Conservation (phyloP, 1,140 invertebrate genomes). For the Calephelis virginiensis region DNA sequence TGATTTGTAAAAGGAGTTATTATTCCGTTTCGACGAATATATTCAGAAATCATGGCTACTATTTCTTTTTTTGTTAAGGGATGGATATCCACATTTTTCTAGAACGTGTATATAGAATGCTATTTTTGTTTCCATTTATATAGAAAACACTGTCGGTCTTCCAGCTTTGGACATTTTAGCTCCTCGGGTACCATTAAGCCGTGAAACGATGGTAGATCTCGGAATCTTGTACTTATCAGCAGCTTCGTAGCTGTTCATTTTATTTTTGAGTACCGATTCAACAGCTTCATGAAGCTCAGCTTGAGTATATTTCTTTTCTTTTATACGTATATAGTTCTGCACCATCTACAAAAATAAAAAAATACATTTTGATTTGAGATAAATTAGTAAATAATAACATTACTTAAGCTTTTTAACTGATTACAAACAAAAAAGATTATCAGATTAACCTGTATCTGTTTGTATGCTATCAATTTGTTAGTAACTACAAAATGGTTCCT, state of each 20-base stretch:
- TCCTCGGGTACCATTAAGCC: constrained; percentile 7
- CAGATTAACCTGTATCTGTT: no score
- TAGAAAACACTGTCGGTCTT: constrained; percentile 14
- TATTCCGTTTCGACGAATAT: constrained; percentile 13
- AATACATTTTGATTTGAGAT: not conserved
- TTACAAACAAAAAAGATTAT: no score
- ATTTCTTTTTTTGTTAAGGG: constrained; percentile 16
- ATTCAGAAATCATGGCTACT: constrained; percentile 11
- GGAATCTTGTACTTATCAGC: constrained; percentile 10
- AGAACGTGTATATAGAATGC: not conserved
- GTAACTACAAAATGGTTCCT: no score
- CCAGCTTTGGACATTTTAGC: constrained; percentile 9
- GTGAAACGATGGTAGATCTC: constrained; percentile 3
- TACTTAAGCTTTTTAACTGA: no score
- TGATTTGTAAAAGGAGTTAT: constrained; percentile 6
- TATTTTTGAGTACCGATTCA: not conserved
- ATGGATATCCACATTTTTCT: constrained; percentile 17
- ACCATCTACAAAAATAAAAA: constrained; percentile 12
- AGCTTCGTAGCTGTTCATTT: constrained; percentile 1
- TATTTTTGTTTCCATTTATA: constrained; percentile 11
- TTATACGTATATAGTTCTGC: not conserved
- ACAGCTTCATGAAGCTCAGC: constrained; percentile 1
- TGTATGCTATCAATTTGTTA: no score
- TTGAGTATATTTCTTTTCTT: not conserved
- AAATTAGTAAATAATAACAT: no score